Percentiles rank a stretch among this genome's conserved stretches.
Evolutionary conservation across 2,113 vertebrate species (phyloP).

Genomic region (Myodes glareolus): DNA sequence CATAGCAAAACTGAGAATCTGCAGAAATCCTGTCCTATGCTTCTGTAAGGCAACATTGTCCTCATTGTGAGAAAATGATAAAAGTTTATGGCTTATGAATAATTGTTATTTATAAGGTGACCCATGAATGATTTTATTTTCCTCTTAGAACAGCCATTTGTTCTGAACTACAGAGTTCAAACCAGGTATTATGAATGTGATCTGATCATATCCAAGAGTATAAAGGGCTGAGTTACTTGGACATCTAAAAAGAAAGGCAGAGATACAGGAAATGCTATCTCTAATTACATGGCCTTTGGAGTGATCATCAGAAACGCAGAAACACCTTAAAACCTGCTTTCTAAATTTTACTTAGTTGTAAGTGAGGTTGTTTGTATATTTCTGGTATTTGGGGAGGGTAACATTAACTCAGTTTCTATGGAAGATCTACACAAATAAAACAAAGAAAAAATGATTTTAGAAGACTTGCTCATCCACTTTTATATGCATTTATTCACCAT

Average conservation of each 20-base stretch:
- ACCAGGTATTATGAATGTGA: not conserved
- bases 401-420: not conserved
- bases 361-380: not conserved
- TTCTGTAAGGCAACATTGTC: not conserved
- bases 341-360: not conserved
- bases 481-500: not conserved
- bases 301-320: not conserved
- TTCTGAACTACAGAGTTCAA: conserved; percentile 29
- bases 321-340: not conserved
- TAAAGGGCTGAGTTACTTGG: not conserved
- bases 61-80: conserved; percentile 21
- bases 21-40: not conserved
- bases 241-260: not conserved
- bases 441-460: not conserved
- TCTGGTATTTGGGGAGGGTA: not conserved
- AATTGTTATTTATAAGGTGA: conserved; percentile 34
- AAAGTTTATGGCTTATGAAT: conserved; percentile 50
- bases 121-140: conserved; percentile 57
- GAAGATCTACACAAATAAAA: not conserved
- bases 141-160: not conserved
- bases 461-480: not conserved
- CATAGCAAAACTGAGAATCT: conserved; percentile 56
- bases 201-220: not conserved
- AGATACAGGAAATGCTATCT: not conserved
- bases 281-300: no score